These are phyloP conservation scores for Volucella inflata DNA, from an alignment of 2,888 invertebrate species.

Conservation along the genomic window DNA sequence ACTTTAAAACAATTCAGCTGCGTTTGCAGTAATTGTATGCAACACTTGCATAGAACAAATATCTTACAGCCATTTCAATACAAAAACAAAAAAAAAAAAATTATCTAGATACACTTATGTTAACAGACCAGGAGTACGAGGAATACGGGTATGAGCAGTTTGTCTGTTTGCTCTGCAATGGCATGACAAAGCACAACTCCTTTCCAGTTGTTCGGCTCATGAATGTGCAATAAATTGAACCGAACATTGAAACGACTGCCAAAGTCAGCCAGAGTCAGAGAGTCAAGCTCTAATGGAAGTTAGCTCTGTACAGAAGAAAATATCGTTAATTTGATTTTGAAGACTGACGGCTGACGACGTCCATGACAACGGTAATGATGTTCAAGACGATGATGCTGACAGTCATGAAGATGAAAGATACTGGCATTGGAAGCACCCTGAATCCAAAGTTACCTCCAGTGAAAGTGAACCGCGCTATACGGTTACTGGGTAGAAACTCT, in stretches of 20 bases:
- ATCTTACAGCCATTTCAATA: background rate
- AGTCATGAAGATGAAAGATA: background rate
- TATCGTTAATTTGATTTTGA: conserved; percentile 56
- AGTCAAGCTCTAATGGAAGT: conserved; percentile 35
- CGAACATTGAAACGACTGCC: conserved; percentile 33
- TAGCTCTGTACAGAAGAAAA: conserved; percentile 24
- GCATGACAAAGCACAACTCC: conserved; percentile 23
- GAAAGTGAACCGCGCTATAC: conserved; percentile 35
- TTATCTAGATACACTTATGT: conserved; percentile 21
- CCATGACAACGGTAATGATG: background rate
- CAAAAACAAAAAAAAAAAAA: background rate
- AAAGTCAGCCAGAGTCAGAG: conserved; percentile 20
- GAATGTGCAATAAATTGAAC: conserved; percentile 63
- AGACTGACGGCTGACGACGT: conserved; percentile 16
- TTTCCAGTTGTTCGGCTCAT: conserved; percentile 39
- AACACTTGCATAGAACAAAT: conserved; percentile 6
- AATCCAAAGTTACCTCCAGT: conserved; percentile 14
- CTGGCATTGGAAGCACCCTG: conserved; percentile 7
- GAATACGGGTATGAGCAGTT: no score
- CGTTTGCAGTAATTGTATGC: conserved; percentile 14
- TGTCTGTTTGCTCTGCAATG: conserved; percentile 36
- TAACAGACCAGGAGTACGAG: conserved; percentile 22
- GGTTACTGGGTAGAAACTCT: conserved; percentile 7
- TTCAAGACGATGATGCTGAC: background rate
- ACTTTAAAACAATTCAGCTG: conserved; percentile 12